A percentile compares a stretch with the other conserved stretches of the same genome.
Evolutionary conservation across 2,888 invertebrate species (phyloP).

Genomic region (Meghimatium bilineatum): DNA sequence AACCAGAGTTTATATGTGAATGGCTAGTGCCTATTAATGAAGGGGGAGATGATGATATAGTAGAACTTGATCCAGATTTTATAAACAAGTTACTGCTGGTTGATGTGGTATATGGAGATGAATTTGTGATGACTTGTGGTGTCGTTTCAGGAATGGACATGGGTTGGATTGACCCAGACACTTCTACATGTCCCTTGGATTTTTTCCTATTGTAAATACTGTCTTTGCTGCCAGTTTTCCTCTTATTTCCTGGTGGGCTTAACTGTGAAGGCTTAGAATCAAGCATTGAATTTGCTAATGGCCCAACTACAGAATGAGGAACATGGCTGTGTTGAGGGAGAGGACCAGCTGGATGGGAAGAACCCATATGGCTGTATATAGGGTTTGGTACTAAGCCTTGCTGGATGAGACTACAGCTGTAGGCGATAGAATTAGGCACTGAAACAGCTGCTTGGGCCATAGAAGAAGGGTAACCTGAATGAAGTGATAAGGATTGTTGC

Average conservation of each 20-base stretch:
- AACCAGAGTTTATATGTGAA: slow-evolving; percentile 79
- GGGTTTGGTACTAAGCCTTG: slow-evolving; percentile 78
- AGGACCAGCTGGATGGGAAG: slow-evolving; percentile 50
- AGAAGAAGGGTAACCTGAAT: slow-evolving; percentile 48
- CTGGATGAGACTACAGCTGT: slow-evolving; percentile 74
- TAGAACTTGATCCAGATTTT: slow-evolving; percentile 51
- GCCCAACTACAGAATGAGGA: slow-evolving; percentile 13
- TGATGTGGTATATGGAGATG: slow-evolving; percentile 67
- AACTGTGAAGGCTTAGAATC: slow-evolving; percentile 40
- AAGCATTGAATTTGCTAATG: neutral
- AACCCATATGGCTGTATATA: slow-evolving; percentile 78
- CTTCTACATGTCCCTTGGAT: slow-evolving; percentile 55
- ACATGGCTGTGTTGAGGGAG: slow-evolving; percentile 44
- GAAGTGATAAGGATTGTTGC: slow-evolving; percentile 49
- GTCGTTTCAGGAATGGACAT: slow-evolving; percentile 69
- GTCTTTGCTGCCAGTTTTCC: slow-evolving; percentile 62
- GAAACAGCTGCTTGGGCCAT: slow-evolving; percentile 70
- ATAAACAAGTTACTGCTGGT: slow-evolving; percentile 56
- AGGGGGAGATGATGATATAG: slow-evolving; percentile 64
- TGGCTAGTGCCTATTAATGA: slow-evolving; percentile 66
- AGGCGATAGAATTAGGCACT: slow-evolving; percentile 63
- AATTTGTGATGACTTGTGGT: slow-evolving; percentile 68
- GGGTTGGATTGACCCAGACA: slow-evolving; percentile 34
- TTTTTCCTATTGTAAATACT: slow-evolving; percentile 40
- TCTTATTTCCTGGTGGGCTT: slow-evolving; percentile 55